phyloP scores from a whole-genome alignment of 2,888 invertebrate genomes.

The Machimus atricapillus region DNA sequence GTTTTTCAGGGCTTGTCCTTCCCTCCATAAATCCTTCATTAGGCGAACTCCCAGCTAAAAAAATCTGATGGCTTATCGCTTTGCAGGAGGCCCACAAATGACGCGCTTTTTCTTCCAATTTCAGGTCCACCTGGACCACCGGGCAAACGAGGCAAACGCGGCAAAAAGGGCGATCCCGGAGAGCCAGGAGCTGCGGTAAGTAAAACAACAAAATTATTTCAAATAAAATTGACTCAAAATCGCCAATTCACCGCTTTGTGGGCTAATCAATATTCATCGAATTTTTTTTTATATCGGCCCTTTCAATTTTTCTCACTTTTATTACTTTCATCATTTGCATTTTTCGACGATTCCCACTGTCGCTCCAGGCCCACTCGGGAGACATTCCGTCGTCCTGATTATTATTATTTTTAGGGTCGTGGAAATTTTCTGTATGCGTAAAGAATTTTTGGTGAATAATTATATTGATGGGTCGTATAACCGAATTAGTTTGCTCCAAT shows the following conservation, averaged over 20 bases:
- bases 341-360: background rate
- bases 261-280: slow-evolving; percentile 17
- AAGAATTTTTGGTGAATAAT: background rate
- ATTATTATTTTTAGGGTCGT: slow-evolving; percentile 18
- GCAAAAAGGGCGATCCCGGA: slow-evolving; percentile 87
- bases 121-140: slow-evolving; percentile 83
- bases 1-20: background rate
- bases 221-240: background rate
- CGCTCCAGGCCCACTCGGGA: background rate
- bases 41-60: background rate
- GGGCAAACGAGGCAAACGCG: slow-evolving; percentile 87
- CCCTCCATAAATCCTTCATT: slow-evolving; percentile 35
- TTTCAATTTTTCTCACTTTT: slow-evolving; percentile 43
- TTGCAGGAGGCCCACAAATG: slow-evolving; percentile 1
- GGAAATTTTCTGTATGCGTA: background rate
- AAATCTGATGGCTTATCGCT: slow-evolving; percentile 35
- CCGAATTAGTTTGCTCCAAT: background rate
- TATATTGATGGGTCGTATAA: background rate
- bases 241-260: background rate
- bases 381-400: background rate
- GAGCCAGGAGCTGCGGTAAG: slow-evolving; percentile 82
- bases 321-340: slow-evolving; percentile 43
- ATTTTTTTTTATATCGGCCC: slow-evolving; percentile 39
- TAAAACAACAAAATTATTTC: slow-evolving; percentile 50
- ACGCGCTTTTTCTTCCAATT: slow-evolving; percentile 47